A percentile compares a stretch with the other conserved stretches of the same genome.
phyloP scores from a whole-genome alignment of 2,113 vertebrate species.

The Phyllostomus hastatus region DNA sequence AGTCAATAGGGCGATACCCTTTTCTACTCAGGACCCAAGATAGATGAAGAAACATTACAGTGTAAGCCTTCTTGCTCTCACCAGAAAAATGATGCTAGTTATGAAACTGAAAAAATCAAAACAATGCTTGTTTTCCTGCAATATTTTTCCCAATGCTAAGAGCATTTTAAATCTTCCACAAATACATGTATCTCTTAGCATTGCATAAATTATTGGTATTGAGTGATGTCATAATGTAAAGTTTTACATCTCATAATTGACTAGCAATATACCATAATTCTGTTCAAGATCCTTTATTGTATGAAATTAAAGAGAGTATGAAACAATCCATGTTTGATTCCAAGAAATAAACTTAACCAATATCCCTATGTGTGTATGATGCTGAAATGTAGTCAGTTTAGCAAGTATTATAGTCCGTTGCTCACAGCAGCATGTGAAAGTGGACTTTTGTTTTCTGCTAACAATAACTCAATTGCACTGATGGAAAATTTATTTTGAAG shows the following conservation, averaged over 20 bases:
- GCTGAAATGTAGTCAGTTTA: neutral
- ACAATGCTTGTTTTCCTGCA: neutral
- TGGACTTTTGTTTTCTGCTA: neutral
- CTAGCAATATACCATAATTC: neutral
- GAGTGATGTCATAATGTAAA: neutral
- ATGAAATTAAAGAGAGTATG: neutral
- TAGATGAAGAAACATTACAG: neutral
- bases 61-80: neutral
- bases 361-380: neutral
- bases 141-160: no score
- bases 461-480: neutral
- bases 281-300: neutral
- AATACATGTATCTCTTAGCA: neutral
- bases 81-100: neutral
- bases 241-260: neutral
- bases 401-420: neutral
- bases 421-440: neutral
- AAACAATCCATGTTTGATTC: neutral
- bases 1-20: neutral
- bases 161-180: neutral
- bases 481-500: neutral
- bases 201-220: neutral
- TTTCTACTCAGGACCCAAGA: neutral
- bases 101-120: neutral
- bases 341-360: neutral